Base-by-base conservation (phyloP, 2,888 invertebrate genomes). In the Aspidiotus destructor region DNA sequence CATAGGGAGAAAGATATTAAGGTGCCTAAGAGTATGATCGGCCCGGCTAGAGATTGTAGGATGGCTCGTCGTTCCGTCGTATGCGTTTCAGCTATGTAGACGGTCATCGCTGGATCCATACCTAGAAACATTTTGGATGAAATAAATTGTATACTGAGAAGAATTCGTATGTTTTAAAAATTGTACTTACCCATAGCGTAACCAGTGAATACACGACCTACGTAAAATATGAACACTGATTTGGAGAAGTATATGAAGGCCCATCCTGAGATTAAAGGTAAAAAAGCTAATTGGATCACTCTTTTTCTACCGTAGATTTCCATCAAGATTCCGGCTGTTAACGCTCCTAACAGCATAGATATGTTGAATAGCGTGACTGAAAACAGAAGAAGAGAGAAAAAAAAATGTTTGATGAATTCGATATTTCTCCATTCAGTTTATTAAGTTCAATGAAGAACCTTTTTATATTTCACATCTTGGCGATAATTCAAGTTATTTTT, bases 221-320 rank as follows among this genome's bases (percentile, higher is more conserved):
- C 79, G 74, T 85, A 86, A 2, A 87, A 77, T 77, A 82, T 82
- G 28, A 82, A 77, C 70, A 86, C 83, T 62, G 83, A 80, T 71
- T 81, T 81, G 0, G 86, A 83, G 73, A 85, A 79, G 8, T 84
- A 85, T 72, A 87, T 85, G 74, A 84, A 81, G 17, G 86, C 77
- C 86, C 86, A 86, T 7, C 87, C 86, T 40, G 84, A 76, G 16
- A 85, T 79, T 73, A 86, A 85, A 0, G 87, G 87, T 70, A 86
- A 75, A 60, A 84, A 82, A 60, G 86, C 85, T 69, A 85, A 78
- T 76, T 85, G 85, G 52, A 87, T 82, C 11, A 86, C 81, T 60
- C 82, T 79, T 73, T 81, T 80, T 57, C 86, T 76, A 0, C 87
- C 87, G 41, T 84, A 80, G 40, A 81, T 82, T 75, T 87, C 86